Conservation (phyloP, 2,797 vertebrate species). For the Potorous gilbertii region DNA sequence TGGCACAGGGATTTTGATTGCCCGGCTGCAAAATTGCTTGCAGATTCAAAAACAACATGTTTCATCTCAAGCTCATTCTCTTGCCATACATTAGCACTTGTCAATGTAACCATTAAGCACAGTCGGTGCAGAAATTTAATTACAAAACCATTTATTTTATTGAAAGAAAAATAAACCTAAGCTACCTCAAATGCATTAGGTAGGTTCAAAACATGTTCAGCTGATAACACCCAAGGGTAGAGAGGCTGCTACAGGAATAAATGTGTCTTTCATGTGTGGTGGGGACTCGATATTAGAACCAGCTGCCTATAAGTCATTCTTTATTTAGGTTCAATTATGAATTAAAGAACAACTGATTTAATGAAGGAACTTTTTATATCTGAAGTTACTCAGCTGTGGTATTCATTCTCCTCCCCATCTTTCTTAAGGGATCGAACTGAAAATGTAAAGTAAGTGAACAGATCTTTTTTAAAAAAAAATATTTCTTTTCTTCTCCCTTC, state of each 20-base stretch:
- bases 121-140: slow-evolving; percentile 94
- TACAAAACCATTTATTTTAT: slow-evolving; percentile 98
- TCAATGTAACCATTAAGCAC: slow-evolving; percentile 95
- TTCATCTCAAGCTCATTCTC: slow-evolving; percentile 92
- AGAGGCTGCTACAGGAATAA: slow-evolving; percentile 88
- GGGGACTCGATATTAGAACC: slow-evolving; percentile 92
- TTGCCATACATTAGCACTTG: slow-evolving; percentile 97
- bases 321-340: slow-evolving; percentile 96
- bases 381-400: slow-evolving; percentile 84
- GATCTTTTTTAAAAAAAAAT: slow-evolving; percentile 66
- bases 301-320: slow-evolving; percentile 92
- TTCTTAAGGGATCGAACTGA: slow-evolving; percentile 74
- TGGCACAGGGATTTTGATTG: slow-evolving; percentile 92
- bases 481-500: neutral
- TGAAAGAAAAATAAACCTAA: slow-evolving; percentile 98
- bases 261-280: slow-evolving; percentile 90
- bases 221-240: slow-evolving; percentile 96
- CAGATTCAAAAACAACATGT: slow-evolving; percentile 94
- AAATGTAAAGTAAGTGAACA: slow-evolving; percentile 80
- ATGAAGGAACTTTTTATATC: slow-evolving; percentile 91
- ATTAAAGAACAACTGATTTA: slow-evolving; percentile 93
- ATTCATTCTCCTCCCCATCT: slow-evolving; percentile 75
- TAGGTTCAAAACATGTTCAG: slow-evolving; percentile 91
- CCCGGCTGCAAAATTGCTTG: slow-evolving; percentile 92
- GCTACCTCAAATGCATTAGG: slow-evolving; percentile 96